Percentiles rank a stretch among this genome's conserved stretches.
Evolutionary conservation across 2,888 invertebrate genomes (phyloP).

Genomic region (Mythimna pallens): DNA sequence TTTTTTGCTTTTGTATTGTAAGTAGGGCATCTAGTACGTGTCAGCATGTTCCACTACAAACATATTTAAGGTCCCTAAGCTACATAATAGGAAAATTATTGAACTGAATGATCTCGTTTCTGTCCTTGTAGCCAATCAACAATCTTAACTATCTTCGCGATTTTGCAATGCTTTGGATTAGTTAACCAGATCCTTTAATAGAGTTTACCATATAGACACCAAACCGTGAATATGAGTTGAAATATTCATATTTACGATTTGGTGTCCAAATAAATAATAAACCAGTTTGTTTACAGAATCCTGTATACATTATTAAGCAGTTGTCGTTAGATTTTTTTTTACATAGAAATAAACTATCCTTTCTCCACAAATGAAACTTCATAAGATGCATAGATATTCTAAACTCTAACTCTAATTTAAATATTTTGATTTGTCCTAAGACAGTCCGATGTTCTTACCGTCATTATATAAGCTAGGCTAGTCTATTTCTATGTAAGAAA

Average conservation of each 20-base stretch:
- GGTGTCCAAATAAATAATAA: no score
- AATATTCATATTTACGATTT: no score
- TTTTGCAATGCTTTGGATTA: not conserved
- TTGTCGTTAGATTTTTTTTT: no score
- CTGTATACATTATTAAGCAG: not conserved
- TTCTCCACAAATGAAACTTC: no score
- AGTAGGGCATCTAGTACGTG: conserved; percentile 29
- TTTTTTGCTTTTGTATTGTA: conserved; percentile 6
- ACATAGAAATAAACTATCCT: no score
- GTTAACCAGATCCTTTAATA: not conserved
- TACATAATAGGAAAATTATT: conserved; percentile 16
- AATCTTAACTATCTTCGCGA: not conserved
- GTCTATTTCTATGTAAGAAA: not conserved
- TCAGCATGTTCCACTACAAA: conserved; percentile 20
- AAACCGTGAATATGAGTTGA: not conserved
- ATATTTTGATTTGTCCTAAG: no score
- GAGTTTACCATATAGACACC: not conserved
- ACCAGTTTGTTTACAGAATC: not conserved
- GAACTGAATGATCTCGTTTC: conserved; percentile 15
- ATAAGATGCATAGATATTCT: no score
- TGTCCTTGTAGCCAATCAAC: not conserved
- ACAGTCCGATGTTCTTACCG: no score
- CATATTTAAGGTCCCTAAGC: conserved; percentile 12
- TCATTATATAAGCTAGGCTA: not conserved
- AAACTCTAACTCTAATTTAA: no score